Conservation (phyloP, 2,888 invertebrate genomes). For the Eupithecia inturbata region DNA sequence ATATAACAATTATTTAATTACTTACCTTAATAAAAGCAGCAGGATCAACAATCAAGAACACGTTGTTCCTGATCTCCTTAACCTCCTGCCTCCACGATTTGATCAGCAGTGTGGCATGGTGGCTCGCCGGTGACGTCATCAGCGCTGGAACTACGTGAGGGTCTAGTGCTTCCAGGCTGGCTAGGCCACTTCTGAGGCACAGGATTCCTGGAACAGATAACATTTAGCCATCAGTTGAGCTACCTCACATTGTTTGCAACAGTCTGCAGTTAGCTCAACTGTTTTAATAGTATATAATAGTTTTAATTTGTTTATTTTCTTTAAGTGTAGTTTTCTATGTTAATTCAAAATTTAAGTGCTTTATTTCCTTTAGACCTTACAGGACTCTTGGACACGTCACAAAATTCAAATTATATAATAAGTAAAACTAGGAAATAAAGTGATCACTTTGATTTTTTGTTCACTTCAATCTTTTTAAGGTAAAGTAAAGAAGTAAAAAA, state of each 20-base stretch:
- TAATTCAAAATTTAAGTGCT: too few species aligned
- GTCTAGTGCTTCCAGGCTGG: conserved; percentile 87
- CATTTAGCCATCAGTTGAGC: neutral
- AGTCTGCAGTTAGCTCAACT: neutral
- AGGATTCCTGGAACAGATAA: conserved; percentile 76
- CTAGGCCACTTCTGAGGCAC: conserved; percentile 86
- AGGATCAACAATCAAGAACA: conserved; percentile 88
- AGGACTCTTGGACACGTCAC: too few species aligned
- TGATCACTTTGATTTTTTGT: too few species aligned
- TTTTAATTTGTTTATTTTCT: neutral
- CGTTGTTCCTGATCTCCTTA: conserved; percentile 80
- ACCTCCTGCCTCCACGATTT: conserved; percentile 86
- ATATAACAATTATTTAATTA: neutral
- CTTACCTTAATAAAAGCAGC: conserved; percentile 87
- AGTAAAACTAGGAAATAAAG: too few species aligned
- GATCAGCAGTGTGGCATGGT: conserved; percentile 80
- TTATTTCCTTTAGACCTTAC: too few species aligned
- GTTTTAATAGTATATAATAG: neutral
- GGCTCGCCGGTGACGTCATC: conserved; percentile 77
- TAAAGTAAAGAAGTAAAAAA: too few species aligned
- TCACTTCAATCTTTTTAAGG: too few species aligned
- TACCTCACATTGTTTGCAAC: neutral
- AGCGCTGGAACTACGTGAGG: conserved; percentile 87
- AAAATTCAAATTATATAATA: too few species aligned
- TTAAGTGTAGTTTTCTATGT: neutral